Percentiles rank a stretch among this genome's conserved stretches.
phyloP scores from a whole-genome alignment of 2,888 invertebrate genomes.

The Girardia tigrina region DNA sequence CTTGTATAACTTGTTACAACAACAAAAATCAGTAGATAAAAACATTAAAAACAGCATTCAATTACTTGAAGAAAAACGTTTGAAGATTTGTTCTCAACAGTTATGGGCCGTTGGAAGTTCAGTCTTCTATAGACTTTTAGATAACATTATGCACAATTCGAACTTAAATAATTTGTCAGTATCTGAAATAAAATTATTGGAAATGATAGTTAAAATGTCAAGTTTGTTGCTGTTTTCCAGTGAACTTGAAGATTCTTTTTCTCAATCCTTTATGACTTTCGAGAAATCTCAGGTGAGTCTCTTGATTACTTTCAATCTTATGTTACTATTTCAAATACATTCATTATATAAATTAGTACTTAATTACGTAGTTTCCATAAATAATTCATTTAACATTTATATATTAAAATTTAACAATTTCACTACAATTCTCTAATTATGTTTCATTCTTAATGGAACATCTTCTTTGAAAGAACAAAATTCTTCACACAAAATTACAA shows the following conservation, averaged over 20 bases:
- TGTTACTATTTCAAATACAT: too few relatives aligned
- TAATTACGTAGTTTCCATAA: too few relatives aligned
- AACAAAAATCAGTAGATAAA: neutral
- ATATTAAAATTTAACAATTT: too few relatives aligned
- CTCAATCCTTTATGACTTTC: neutral
- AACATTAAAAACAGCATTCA: neutral
- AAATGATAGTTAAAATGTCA: slow-evolving; percentile 16
- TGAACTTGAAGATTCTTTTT: neutral
- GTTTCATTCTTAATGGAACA: too few relatives aligned
- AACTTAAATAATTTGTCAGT: neutral
- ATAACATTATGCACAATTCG: neutral
- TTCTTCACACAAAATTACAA: too few relatives aligned
- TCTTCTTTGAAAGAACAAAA: too few relatives aligned
- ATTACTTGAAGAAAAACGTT: neutral
- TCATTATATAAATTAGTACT: too few relatives aligned
- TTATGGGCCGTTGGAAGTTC: neutral
- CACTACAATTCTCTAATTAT: too few relatives aligned
- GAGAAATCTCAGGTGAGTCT: neutral
- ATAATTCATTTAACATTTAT: too few relatives aligned
- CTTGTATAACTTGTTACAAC: neutral
- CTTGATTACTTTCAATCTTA: too few relatives aligned
- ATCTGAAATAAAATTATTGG: slow-evolving; percentile 3
- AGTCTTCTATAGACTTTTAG: neutral
- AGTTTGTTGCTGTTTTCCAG: neutral
- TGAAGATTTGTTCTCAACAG: neutral